Conservation (phyloP, 1,140 invertebrate genomes). For the Danaus plexippus region DNA sequence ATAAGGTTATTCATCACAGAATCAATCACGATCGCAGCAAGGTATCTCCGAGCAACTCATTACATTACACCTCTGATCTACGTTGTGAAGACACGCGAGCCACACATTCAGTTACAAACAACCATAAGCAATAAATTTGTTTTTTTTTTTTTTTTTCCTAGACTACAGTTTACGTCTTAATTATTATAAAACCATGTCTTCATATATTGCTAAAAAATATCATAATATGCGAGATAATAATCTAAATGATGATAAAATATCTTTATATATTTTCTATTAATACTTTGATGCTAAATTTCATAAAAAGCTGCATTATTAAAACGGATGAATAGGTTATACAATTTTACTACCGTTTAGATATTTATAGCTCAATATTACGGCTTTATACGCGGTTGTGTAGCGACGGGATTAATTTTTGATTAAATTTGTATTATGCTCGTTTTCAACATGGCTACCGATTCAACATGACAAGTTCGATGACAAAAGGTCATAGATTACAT, state of each 20-base stretch:
- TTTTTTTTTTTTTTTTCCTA: no score
- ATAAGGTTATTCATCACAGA: slow-evolving; percentile 14
- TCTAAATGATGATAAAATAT: no score
- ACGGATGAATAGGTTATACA: background rate
- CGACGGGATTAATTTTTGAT: slow-evolving; percentile 20
- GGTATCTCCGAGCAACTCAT: slow-evolving; percentile 20
- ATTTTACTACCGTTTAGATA: slow-evolving; percentile 16
- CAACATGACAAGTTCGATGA: background rate
- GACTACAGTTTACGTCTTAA: no score
- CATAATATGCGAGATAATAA: no score
- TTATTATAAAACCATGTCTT: no score
- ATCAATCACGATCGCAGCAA: slow-evolving; percentile 23
- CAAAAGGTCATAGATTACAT: background rate
- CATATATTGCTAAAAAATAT: no score
- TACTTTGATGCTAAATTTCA: no score
- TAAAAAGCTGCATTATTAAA: no score
- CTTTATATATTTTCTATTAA: no score
- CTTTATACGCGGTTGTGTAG: slow-evolving; percentile 15
- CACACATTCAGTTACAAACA: slow-evolving; percentile 3
- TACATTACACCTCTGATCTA: slow-evolving; percentile 21
- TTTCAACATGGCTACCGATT: slow-evolving; percentile 8
- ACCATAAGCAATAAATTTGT: no score
- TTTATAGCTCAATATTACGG: slow-evolving; percentile 22
- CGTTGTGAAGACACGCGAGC: slow-evolving; percentile 17
- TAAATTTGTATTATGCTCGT: slow-evolving; percentile 21